Conservation (phyloP, 2,113 vertebrate species). For the Merops nubicus region DNA sequence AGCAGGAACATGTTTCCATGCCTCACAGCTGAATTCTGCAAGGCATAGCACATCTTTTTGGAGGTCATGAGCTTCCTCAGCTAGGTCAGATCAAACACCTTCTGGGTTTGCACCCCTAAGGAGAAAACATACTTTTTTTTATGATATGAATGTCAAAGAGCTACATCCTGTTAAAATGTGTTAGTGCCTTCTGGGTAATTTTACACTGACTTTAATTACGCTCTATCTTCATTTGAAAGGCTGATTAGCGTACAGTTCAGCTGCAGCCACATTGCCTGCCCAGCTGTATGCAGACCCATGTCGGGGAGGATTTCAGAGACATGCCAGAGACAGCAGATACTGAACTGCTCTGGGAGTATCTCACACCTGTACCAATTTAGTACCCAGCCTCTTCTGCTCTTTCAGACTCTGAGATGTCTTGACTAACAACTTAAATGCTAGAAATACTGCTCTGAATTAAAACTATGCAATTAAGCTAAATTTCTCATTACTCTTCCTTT, state of each 20-base stretch:
- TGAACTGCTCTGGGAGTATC: background rate
- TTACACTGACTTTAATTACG: slow-evolving; percentile 55
- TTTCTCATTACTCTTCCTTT: background rate
- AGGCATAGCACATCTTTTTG: slow-evolving; percentile 6
- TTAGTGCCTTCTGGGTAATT: slow-evolving; percentile 20
- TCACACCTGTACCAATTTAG: background rate
- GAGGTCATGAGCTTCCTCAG: slow-evolving; percentile 20
- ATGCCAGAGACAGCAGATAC: background rate
- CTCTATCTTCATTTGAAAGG: slow-evolving; percentile 26
- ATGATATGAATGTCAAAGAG: slow-evolving; percentile 16
- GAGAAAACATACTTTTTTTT: background rate
- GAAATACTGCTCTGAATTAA: background rate
- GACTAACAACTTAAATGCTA: background rate
- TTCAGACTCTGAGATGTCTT: background rate
- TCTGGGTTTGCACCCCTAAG: background rate
- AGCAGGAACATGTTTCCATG: background rate
- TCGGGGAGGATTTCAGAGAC: background rate
- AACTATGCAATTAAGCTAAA: background rate
- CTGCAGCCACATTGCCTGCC: background rate
- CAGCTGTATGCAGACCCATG: background rate
- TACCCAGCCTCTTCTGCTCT: background rate
- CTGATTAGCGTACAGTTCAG: background rate
- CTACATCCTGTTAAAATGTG: background rate
- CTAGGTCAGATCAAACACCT: slow-evolving; percentile 32
- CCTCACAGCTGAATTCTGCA: background rate